phyloP scores from a whole-genome alignment of 2,888 invertebrate genomes.

The Drosophila suboccidentalis region DNA sequence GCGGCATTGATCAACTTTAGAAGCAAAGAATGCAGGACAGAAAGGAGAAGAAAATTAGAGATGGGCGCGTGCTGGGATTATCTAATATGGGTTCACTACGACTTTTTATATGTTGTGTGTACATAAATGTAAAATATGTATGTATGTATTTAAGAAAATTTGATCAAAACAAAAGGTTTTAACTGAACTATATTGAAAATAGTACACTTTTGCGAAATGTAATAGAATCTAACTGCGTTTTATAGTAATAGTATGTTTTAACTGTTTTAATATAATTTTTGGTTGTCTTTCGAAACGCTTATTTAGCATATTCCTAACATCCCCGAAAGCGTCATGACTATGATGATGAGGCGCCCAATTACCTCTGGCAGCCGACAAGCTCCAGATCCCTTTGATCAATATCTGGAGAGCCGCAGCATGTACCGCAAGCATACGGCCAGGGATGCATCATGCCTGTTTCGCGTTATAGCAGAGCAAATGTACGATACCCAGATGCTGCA shows the following conservation, averaged over 20 bases:
- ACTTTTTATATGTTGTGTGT: not conserved
- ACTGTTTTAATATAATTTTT: not conserved
- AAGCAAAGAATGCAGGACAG: slow-evolving; percentile 8
- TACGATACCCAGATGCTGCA: slow-evolving; percentile 90
- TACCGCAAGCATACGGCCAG: slow-evolving; percentile 95
- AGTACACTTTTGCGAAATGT: not conserved
- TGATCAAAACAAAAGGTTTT: no score
- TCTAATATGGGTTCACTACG: not conserved
- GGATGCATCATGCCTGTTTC: slow-evolving; percentile 95
- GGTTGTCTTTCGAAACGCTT: not conserved
- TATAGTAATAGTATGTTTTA: not conserved
- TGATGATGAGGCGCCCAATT: slow-evolving; percentile 80
- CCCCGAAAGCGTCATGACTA: not conserved
- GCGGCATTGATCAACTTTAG: slow-evolving; percentile 25
- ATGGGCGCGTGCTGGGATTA: slow-evolving; percentile 20
- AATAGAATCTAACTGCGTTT: not conserved
- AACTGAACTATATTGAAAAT: not conserved
- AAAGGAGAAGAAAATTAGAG: slow-evolving; percentile 31
- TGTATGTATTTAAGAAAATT: not conserved
- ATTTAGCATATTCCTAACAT: not conserved
- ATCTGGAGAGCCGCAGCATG: slow-evolving; percentile 92
- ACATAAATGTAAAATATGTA: not conserved
- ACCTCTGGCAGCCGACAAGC: slow-evolving; percentile 85
- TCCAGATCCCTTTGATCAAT: slow-evolving; percentile 88
- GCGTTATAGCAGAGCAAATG: slow-evolving; percentile 94